Evolutionary conservation across 2,113 vertebrate genomes (phyloP), one percentile per base, ranked within the genome.

Genomic region (Cettia cetti): DNA sequence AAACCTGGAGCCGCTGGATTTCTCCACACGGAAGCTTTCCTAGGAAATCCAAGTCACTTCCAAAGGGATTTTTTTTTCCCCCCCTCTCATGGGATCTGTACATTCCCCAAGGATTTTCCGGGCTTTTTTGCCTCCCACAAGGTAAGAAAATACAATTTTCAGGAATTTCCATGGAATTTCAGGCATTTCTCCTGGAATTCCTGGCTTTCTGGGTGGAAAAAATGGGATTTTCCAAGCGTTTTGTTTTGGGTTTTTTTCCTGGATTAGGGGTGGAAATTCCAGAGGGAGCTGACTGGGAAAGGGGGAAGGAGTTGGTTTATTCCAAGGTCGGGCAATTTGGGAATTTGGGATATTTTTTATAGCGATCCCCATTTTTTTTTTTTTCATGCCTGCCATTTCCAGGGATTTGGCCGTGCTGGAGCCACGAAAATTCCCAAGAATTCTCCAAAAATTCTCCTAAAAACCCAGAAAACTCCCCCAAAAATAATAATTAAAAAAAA

Each of bases 331-430:
- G 40, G 71, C 27, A 28, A 57, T 45, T 45, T 47, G 45, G 45
- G 45, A 47, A 47, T 47, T 47, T 95, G 83, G 84, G 96, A 91
- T 91, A 60, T 88, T 96, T 97, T 90, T 89, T 56, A 44, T 76
- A 78, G 75, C 94, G 92, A 95, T 96, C 86, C 91, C 24, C 19
- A 1, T 22, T 21, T 47, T 16, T 45, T n/a, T 61, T 40, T 89
- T 86, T 39, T 23, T 82, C 82, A 98, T 98, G 98, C 98, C 98
- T 98, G 98, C 98, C 95, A 91, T 98, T 98, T 97, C 98, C 98
- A 94, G 97, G 84, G 93, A 78, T 56, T 70, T 79, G 95, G 93
- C 94, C 89, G 60, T 10, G 45, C 45, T 22, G 45, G 45, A 47
- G 45, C 45, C 45, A 22, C 11, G 21, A 47, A 47, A 47, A 47